These are phyloP conservation scores for Listronotus oregonensis DNA, from an alignment of 1,140 invertebrate species.

Conservation along the genomic window DNA sequence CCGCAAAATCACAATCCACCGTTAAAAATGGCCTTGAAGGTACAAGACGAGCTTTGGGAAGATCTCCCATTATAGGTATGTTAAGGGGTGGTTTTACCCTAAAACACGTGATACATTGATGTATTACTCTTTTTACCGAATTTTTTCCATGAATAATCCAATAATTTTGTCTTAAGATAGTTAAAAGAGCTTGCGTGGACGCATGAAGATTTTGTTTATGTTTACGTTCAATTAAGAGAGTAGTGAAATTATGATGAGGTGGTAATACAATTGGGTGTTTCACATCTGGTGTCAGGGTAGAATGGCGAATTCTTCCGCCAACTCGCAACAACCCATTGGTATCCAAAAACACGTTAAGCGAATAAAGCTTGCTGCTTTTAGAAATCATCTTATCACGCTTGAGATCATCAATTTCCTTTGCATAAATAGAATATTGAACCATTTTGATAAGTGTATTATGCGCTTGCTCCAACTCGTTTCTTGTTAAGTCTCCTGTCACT, in stretches of 20 bases:
- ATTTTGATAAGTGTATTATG: neutral
- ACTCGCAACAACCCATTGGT: too few species aligned
- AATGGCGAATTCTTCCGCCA: too few species aligned
- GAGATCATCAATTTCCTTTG: neutral
- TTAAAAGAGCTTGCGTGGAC: neutral
- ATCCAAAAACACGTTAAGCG: conserved; percentile 55
- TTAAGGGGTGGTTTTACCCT: conserved; percentile 18
- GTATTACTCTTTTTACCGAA: conserved; percentile 37
- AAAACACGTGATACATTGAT: conserved; percentile 37
- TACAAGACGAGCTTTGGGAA: neutral
- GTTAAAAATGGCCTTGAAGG: conserved; percentile 10
- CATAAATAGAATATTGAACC: neutral
- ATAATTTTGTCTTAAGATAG: conserved; percentile 23
- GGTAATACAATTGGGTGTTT: conserved; percentile 47
- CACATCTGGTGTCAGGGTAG: conserved; percentile 38
- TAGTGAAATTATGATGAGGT: conserved; percentile 34
- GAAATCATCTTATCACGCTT: neutral
- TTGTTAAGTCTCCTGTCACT: neutral
- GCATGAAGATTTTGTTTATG: conserved; percentile 39
- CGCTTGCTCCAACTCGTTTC: neutral
- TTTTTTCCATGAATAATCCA: conserved; percentile 39
- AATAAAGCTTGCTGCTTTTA: neutral
- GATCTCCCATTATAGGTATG: conserved; percentile 47
- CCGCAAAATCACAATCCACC: conserved; percentile 7
- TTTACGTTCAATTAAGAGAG: conserved; percentile 38